Evolutionary conservation across 37 sponge, comb jelly and placozoan species (phyloP).

Genomic region (Crambe crambe): DNA sequence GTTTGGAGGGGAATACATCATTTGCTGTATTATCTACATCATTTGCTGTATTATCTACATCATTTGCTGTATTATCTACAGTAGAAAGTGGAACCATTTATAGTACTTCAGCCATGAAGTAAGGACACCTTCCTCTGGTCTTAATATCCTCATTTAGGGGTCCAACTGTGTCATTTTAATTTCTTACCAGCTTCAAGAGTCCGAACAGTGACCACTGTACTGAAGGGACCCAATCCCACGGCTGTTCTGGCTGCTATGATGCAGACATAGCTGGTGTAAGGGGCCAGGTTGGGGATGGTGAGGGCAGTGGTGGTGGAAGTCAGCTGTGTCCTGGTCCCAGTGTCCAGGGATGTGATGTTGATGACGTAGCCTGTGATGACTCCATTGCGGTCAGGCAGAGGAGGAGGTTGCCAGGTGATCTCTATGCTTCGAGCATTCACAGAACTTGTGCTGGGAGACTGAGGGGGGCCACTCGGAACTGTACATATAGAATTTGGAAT

Average conservation of each 20-base stretch:
- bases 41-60: constrained; percentile 2
- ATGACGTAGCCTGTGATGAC: constrained; percentile 45
- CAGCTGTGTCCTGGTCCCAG: background rate
- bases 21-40: no score
- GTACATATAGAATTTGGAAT: no score
- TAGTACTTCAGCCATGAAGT: no score
- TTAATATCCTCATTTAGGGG: no score
- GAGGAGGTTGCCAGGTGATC: constrained; percentile 24
- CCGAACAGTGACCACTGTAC: constrained; percentile 1
- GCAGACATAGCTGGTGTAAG: constrained; percentile 31
- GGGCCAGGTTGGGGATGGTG: constrained; percentile 17
- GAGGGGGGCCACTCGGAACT: background rate
- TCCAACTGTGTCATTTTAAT: no score
- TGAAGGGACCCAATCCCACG: constrained; percentile 41
- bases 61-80: constrained; percentile 1
- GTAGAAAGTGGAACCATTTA: constrained; percentile 27
- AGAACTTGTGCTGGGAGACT: background rate
- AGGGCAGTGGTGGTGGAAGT: constrained; percentile 1
- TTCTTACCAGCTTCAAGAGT: constrained; percentile 31
- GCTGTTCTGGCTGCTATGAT: constrained; percentile 29
- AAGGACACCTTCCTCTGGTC: no score
- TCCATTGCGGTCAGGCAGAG: constrained; percentile 28
- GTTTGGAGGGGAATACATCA: background rate
- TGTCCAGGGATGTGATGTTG: constrained; percentile 19
- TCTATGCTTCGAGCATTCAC: background rate